Evolutionary conservation across 1,140 invertebrate species (phyloP), one percentile per base, ranked within the genome.

Genomic region (Epicauta chinensis): DNA sequence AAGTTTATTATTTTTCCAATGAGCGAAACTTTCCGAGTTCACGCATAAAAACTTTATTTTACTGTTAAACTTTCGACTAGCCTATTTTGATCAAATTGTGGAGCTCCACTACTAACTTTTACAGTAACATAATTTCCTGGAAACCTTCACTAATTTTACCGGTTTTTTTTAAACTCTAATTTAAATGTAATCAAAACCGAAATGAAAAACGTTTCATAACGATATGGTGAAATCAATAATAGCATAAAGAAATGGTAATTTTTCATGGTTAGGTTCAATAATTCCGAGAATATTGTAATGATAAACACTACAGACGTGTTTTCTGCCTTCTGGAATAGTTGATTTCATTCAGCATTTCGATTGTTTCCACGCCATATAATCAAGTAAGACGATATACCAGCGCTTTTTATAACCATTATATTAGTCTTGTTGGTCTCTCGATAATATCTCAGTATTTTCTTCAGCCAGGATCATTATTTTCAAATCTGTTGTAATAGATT

Each of bases 1-100:
- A 32, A 53, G 43, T 53, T 53, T 53, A 53, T 53, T 53, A 48
- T 53, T 53, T 47, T 53, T 16, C 29, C 43, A 41, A 34, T 35
- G 39, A 53, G 16, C 39, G 41, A 53, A 47, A 29, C 16, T 10
- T 17, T 34, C 9, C 37, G 6, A 39, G n/a, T 31, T 15, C 15
- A 0, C 23, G 16, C 47, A 29, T 43, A 34, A 31, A 50, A 50
- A 55, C 44, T 40, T 42, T 54, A 42, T 36, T 48, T 46, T 42
- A 48, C 43, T 40, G 41, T 48, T 42, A 41, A 47, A 46, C 35
- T 42, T 35, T n/a, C 29, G 23, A 29, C 38, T 16, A 47, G 6
- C 23, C 29, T 14, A 31, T 32, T 51, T 42, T 51, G 31, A 51
- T 36, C n/a, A 51, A 42, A 39, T 34, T 51, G 48, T 42, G 49